Percentiles rank a stretch among this genome's conserved stretches.
Conservation (phyloP, 2,113 vertebrate species). For the Oriolus oriolus region DNA sequence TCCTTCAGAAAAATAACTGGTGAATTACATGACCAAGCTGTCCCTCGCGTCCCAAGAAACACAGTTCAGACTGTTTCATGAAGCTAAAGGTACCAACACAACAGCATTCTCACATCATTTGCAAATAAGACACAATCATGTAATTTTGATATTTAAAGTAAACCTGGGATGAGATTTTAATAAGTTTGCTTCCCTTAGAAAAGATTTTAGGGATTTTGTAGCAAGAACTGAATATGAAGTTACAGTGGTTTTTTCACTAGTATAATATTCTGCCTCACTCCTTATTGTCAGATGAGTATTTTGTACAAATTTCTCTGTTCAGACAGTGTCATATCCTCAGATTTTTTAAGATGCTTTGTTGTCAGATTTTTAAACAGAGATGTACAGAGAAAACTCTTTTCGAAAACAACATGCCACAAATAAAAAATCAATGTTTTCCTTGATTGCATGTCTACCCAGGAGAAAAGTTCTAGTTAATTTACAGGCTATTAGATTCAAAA, state of each 20-base stretch:
- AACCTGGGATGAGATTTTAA: not conserved
- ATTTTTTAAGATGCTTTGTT: not conserved
- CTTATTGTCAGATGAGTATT: not conserved
- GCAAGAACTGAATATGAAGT: not conserved
- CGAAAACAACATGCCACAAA: not conserved
- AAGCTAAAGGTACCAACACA: not conserved
- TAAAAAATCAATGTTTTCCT: constrained; percentile 25
- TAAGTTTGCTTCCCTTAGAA: not conserved
- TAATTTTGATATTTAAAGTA: not conserved
- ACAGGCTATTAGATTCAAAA: not conserved
- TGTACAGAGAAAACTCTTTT: not conserved
- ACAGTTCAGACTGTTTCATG: not conserved
- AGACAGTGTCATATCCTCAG: not conserved
- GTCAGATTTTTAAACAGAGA: not conserved
- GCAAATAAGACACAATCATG: not conserved
- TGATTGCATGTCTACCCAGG: constrained; percentile 20
- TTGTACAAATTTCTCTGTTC: not conserved
- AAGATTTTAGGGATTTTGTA: not conserved
- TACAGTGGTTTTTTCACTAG: not conserved
- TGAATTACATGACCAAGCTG: not conserved
- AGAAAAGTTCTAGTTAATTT: constrained; percentile 35
- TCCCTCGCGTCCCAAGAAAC: not conserved
- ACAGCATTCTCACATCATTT: not conserved
- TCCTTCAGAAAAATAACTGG: not conserved
- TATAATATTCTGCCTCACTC: not conserved